phyloP scores from a whole-genome alignment of 2,888 invertebrate species.

The Napeogenes sylphis region DNA sequence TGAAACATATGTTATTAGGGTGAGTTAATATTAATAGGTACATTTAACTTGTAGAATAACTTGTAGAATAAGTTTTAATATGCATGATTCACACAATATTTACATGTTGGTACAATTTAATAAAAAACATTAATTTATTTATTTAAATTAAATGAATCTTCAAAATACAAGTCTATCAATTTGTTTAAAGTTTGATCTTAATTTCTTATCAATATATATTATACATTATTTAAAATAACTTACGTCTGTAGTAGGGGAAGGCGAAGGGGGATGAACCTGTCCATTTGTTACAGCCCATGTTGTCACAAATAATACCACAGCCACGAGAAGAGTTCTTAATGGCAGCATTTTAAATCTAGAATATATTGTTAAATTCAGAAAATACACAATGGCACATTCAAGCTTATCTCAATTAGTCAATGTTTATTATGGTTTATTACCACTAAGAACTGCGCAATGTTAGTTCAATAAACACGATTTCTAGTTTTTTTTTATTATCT shows the following conservation, averaged over 20 bases:
- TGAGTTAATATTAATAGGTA: too few relatives aligned
- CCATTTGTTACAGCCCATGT: conserved; percentile 49
- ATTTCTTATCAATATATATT: too few relatives aligned
- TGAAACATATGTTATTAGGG: too few relatives aligned
- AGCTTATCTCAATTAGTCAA: neutral
- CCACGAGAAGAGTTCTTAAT: conserved; percentile 49
- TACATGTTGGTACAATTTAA: too few relatives aligned
- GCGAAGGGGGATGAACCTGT: conserved; percentile 47
- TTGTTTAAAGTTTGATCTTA: too few relatives aligned
- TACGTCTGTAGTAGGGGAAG: conserved; percentile 50
- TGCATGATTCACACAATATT: too few relatives aligned
- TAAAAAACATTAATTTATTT: too few relatives aligned
- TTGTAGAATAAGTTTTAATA: too few relatives aligned
- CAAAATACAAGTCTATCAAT: too few relatives aligned
- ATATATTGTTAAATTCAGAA: conserved; percentile 15
- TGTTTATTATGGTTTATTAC: conserved; percentile 7
- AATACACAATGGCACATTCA: neutral
- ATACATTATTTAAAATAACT: conserved; percentile 17
- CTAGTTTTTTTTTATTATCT: neutral
- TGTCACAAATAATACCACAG: conserved; percentile 47
- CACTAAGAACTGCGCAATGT: neutral
- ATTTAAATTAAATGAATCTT: too few relatives aligned
- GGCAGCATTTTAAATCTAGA: conserved; percentile 56
- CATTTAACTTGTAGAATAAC: too few relatives aligned
- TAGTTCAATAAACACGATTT: neutral